Percentiles rank a stretch among this genome's conserved stretches.
Conservation (phyloP, 53 echinoderm and acorn worm species). For the Temnopleurus reevesii region DNA sequence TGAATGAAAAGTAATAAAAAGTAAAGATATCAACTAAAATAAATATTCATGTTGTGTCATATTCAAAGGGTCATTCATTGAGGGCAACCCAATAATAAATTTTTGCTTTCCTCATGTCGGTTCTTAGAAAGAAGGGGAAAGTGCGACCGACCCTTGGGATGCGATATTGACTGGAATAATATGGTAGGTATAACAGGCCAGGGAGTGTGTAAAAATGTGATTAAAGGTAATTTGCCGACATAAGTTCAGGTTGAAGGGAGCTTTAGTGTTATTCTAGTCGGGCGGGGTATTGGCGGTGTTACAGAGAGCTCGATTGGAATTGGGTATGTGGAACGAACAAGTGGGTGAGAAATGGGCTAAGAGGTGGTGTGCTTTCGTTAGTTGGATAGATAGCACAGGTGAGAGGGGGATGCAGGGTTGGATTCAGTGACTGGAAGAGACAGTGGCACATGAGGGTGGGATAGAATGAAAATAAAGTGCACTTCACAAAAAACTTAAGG, state of each 20-base stretch:
- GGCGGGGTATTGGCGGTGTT: not conserved
- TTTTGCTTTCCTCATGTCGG: too few species aligned
- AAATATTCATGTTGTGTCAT: too few species aligned
- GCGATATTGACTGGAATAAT: slow-evolving; percentile 26
- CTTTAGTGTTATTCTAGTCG: slow-evolving; percentile 22
- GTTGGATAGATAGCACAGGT: not conserved
- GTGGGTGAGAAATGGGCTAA: not conserved
- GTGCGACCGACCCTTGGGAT: not conserved
- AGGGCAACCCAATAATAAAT: too few species aligned
- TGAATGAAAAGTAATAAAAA: too few species aligned
- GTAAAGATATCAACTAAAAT: too few species aligned
- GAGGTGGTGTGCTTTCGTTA: not conserved
- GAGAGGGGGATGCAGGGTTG: not conserved
- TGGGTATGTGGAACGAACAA: not conserved
- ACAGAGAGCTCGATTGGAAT: not conserved
- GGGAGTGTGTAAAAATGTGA: slow-evolving; percentile 42
- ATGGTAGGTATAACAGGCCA: not conserved
- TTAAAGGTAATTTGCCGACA: slow-evolving; percentile 55
- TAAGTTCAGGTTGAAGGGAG: slow-evolving; percentile 4
- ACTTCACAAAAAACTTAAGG: too few species aligned
- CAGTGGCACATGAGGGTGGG: too few species aligned
- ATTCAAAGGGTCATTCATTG: too few species aligned
- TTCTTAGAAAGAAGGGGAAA: not conserved
- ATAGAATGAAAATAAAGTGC: too few species aligned
- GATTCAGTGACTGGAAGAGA: too few species aligned